Evolutionary conservation across 2,113 vertebrate genomes (phyloP).

Genomic region (Varanus komodoensis): DNA sequence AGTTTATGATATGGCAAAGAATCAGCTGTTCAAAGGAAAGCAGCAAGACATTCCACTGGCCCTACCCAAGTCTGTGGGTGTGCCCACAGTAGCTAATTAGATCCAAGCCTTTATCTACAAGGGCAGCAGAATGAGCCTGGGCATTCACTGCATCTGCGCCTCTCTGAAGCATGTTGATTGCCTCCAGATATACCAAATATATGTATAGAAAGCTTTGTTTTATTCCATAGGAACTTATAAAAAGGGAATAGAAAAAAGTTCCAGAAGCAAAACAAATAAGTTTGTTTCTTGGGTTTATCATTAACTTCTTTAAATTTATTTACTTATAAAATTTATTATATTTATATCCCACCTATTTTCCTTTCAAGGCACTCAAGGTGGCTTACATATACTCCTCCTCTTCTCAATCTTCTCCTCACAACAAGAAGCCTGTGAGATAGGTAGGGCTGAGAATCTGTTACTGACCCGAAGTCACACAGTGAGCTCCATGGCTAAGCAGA

Average conservation of each 20-base stretch:
- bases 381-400: too few relatives aligned
- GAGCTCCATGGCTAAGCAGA: too few relatives aligned
- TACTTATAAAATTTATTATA: too few relatives aligned
- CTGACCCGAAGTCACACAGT: too few relatives aligned
- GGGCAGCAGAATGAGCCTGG: background rate
- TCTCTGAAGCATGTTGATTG: background rate
- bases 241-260: background rate
- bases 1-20: background rate
- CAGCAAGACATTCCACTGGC: background rate
- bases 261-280: background rate
- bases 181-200: background rate
- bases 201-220: background rate
- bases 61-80: background rate
- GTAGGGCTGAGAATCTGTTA: too few relatives aligned
- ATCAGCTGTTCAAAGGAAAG: background rate
- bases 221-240: background rate
- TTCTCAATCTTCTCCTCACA: too few relatives aligned
- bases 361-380: too few relatives aligned
- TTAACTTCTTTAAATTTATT: background rate
- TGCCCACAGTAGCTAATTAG: background rate
- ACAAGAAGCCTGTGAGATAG: too few relatives aligned
- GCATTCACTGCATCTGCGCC: background rate
- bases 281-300: background rate
- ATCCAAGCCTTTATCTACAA: background rate
- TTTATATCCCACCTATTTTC: too few relatives aligned